Evolutionary conservation across 1,140 invertebrate species (phyloP).

Genomic region (Tetramorium alpestre): DNA sequence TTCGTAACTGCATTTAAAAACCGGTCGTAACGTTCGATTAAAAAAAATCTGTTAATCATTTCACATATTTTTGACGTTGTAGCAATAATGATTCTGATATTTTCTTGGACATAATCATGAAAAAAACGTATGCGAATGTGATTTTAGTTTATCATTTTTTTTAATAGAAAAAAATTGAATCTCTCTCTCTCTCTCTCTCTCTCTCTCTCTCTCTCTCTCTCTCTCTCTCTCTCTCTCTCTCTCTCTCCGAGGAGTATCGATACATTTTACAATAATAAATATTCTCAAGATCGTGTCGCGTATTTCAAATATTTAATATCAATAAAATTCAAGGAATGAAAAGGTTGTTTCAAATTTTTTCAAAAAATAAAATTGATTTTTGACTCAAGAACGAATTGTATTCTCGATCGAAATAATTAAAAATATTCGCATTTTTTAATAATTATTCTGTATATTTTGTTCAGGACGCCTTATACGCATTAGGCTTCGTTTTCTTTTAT

Average conservation of each 20-base stretch:
- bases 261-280: neutral
- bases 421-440: neutral
- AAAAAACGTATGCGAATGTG: neutral
- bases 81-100: conserved; percentile 33
- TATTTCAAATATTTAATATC: neutral
- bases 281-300: neutral
- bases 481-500: conserved; percentile 14
- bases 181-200: neutral
- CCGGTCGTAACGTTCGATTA: conserved; percentile 15
- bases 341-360: neutral
- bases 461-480: conserved; percentile 30
- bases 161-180: conserved; percentile 14
- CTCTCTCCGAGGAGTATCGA: neutral
- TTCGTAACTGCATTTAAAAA: conserved; percentile 47
- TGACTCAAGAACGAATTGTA: neutral
- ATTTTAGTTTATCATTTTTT: neutral
- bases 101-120: neutral
- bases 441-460: neutral
- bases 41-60: conserved; percentile 22
- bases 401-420: conserved; percentile 5
- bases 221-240: too few species aligned
- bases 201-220: neutral
- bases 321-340: neutral
- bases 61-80: neutral
- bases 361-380: neutral